Percentiles rank a stretch among this genome's conserved stretches.
Conservation (phyloP, 2,113 vertebrate genomes). For the Eonycteris spelaea region DNA sequence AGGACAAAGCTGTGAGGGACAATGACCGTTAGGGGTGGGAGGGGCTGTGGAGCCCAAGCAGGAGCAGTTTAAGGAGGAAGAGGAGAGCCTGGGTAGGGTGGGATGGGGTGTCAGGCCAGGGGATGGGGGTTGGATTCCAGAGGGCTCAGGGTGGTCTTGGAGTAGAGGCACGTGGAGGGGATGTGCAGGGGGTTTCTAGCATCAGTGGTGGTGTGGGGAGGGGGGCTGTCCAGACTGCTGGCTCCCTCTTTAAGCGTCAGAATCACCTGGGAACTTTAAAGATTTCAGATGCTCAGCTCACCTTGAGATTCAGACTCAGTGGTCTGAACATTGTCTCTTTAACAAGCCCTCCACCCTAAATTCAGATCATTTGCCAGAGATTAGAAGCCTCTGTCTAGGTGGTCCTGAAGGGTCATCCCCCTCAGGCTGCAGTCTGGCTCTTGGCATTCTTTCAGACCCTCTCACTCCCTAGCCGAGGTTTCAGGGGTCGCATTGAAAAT, state of each 20-base stretch:
- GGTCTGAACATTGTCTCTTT: not conserved
- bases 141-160: not conserved
- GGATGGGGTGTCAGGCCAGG: not conserved
- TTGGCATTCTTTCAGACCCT: not conserved
- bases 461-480: not conserved
- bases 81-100: not conserved
- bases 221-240: not conserved
- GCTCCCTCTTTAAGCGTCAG: not conserved
- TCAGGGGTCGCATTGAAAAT: not conserved
- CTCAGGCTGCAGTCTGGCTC: not conserved
- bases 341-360: not conserved
- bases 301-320: not conserved
- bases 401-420: not conserved
- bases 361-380: not conserved
- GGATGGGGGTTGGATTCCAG: not conserved
- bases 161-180: not conserved
- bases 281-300: not conserved
- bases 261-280: not conserved
- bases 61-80: not conserved
- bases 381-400: not conserved
- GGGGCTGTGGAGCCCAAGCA: not conserved
- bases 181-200: accelerated
- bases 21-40: not conserved
- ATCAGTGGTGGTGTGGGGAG: not conserved
- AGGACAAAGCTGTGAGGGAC: not conserved